These are phyloP conservation scores for Oreonectes daqikongensis DNA, from an alignment of 2,797 vertebrate genomes.

Conservation along the genomic window DNA sequence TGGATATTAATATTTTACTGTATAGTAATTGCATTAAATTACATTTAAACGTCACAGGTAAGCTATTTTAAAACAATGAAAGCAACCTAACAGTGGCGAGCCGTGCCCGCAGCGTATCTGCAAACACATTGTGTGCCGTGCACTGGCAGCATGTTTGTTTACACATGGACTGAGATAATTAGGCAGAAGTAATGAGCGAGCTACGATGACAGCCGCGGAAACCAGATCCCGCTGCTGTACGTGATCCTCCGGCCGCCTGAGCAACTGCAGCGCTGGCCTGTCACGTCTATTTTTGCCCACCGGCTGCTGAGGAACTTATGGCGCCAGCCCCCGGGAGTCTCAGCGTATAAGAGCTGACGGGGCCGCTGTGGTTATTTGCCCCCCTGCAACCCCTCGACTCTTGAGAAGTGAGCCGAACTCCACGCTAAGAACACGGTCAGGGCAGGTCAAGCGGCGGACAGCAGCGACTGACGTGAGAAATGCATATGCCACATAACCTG, in stretches of 20 bases:
- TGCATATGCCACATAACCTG: conserved; percentile 25
- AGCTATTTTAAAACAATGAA: neutral
- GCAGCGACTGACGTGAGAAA: conserved; percentile 45
- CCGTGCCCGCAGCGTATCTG: conserved; percentile 43
- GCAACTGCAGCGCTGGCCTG: conserved; percentile 73
- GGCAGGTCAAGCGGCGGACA: conserved; percentile 43
- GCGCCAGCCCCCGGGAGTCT: conserved; percentile 78
- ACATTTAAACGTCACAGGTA: no score
- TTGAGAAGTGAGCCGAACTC: conserved; percentile 60
- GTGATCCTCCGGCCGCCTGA: conserved; percentile 75
- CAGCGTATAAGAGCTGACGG: conserved; percentile 67
- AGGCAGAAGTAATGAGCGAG: conserved; percentile 83
- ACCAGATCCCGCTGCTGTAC: conserved; percentile 72
- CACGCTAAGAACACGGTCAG: conserved; percentile 69
- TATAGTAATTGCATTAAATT: no score
- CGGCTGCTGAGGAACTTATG: conserved; percentile 74
- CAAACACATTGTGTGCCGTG: conserved; percentile 69
- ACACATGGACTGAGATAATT: conserved; percentile 79
- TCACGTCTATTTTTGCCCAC: conserved; percentile 75
- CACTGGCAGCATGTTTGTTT: conserved; percentile 78
- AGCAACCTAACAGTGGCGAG: neutral
- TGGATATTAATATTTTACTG: no score
- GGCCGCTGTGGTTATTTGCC: conserved; percentile 70
- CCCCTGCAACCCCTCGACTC: conserved; percentile 64
- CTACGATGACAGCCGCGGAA: conserved; percentile 84